Conservation (phyloP, 2,888 invertebrate species). For the Tanytarsus gracilentus region DNA sequence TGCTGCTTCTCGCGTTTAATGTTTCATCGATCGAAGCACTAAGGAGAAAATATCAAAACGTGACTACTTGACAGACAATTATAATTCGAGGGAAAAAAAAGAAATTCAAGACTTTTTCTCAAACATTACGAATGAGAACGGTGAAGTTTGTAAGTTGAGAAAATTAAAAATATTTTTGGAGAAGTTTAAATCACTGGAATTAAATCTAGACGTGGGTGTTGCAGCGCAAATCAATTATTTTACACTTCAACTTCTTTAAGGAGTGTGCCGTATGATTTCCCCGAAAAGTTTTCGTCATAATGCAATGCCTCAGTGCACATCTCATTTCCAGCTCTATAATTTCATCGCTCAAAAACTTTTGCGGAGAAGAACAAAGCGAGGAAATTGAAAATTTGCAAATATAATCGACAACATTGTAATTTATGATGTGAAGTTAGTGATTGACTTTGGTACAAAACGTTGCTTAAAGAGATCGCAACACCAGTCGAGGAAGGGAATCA, state of each 20-base stretch:
- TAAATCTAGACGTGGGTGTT: no score
- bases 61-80: constrained; percentile 26
- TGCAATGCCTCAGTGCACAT: not conserved
- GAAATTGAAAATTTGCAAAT: constrained; percentile 1
- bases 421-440: not conserved
- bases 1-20: not conserved
- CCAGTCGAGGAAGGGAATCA: not conserved
- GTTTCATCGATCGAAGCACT: not conserved
- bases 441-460: not conserved
- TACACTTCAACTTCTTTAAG: no score
- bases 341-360: not conserved
- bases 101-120: not conserved
- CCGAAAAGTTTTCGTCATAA: no score
- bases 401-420: not conserved
- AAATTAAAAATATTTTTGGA: no score
- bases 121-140: no score
- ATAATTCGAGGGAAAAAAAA: constrained; percentile 3
- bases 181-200: no score
- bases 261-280: no score
- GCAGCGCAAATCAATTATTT: no score
- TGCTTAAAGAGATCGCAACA: not conserved
- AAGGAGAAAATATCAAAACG: constrained; percentile 10
- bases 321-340: not conserved
- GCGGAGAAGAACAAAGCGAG: not conserved
- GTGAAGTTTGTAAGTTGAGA: no score